Percentiles rank a stretch among this genome's conserved stretches.
Evolutionary conservation across 2,888 invertebrate genomes (phyloP).

Genomic region (Pseudolycoriella hygida): DNA sequence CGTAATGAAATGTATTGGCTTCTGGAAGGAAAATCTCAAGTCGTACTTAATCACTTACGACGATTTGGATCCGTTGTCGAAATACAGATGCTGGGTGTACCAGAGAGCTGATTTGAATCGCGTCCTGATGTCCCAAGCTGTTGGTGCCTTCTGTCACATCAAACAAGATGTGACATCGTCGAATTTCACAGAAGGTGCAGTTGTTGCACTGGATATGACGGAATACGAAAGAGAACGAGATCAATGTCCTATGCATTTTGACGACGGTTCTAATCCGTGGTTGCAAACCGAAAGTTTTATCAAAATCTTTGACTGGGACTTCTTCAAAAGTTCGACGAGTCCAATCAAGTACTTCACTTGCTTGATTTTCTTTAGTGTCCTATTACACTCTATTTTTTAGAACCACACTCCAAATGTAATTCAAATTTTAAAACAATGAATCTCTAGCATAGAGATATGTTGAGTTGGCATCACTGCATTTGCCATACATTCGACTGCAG

Average conservation of each 20-base stretch:
- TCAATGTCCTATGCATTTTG: slow-evolving; percentile 94
- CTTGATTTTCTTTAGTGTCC: too few relatives aligned
- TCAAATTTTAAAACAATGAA: too few relatives aligned
- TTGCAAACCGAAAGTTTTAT: slow-evolving; percentile 48
- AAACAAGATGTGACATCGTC: slow-evolving; percentile 79
- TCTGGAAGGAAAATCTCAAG: slow-evolving; percentile 93
- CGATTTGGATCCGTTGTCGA: slow-evolving; percentile 86
- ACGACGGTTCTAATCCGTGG: slow-evolving; percentile 86
- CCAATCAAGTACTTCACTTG: too few relatives aligned
- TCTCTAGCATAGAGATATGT: too few relatives aligned
- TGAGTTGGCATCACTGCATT: too few relatives aligned
- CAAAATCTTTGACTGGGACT: slow-evolving; percentile 49
- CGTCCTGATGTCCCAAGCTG: slow-evolving; percentile 67
- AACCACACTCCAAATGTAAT: too few relatives aligned
- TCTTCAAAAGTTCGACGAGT: slow-evolving; percentile 16
- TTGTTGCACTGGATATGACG: slow-evolving; percentile 76
- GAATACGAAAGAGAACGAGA: slow-evolving; percentile 89
- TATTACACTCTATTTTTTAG: too few relatives aligned
- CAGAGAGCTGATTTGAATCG: slow-evolving; percentile 85
- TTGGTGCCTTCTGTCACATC: slow-evolving; percentile 80
- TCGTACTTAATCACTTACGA: slow-evolving; percentile 94
- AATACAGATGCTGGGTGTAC: slow-evolving; percentile 96
- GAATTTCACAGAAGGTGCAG: slow-evolving; percentile 82
- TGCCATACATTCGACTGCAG: too few relatives aligned
- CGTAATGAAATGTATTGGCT: slow-evolving; percentile 91